Conservation (phyloP, 2,797 vertebrate genomes). For the Peromyscus nudipes region DNA sequence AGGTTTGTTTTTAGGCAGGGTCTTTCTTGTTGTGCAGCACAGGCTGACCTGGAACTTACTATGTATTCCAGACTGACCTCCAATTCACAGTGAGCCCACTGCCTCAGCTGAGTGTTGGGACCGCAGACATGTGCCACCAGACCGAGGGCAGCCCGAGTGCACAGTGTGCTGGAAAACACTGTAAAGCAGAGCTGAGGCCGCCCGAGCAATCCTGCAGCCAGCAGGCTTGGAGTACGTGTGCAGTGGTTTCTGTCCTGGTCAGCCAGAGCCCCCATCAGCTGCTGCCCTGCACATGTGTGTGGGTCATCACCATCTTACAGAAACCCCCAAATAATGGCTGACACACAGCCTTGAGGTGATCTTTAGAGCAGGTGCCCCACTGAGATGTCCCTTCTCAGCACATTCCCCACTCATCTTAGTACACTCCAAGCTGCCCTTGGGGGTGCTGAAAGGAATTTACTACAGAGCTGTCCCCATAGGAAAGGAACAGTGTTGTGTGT, state of each 20-base stretch:
- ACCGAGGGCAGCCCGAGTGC: not conserved
- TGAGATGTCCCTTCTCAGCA: not conserved
- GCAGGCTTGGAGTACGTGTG: rapidly evolving
- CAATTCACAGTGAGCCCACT: not conserved
- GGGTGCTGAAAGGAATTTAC: not conserved
- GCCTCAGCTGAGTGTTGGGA: not conserved
- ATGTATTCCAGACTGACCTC: not conserved
- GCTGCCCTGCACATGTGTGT: not conserved
- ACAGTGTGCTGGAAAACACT: not conserved
- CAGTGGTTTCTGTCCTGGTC: not conserved
- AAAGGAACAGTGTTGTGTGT: not conserved
- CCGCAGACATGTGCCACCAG: not conserved
- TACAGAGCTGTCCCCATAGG: rapidly evolving
- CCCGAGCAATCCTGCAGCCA: rapidly evolving
- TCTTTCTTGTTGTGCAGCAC: not conserved
- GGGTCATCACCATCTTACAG: too few species aligned
- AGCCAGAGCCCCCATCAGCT: too few species aligned
- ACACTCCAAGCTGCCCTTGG: not conserved
- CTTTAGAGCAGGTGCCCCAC: not conserved
- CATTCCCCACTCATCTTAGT: not conserved
- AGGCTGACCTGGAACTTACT: not conserved
- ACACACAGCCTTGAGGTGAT: not conserved
- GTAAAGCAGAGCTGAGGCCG: not conserved
- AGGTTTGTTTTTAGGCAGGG: not conserved
- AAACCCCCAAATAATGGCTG: not conserved